Base-by-base conservation (phyloP, 92 coral and sea anemone species). In the Chrysogorgia sp. region DNA sequence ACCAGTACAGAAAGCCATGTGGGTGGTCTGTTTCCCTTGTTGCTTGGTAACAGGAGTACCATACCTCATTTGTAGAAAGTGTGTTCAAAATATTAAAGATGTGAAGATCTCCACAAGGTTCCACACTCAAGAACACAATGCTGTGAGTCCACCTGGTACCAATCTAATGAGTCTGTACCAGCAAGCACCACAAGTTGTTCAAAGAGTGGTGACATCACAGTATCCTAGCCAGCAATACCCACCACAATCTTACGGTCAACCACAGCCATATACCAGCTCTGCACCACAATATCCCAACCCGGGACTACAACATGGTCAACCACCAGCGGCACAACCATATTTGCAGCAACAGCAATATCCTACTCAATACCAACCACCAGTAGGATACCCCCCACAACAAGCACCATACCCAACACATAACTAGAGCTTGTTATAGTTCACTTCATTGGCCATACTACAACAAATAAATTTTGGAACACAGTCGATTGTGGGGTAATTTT, bases 1-100 rank as follows among this genome's bases (percentile, higher is more conserved):
- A 19, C 63, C 63, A 0, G 65, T 72, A 0, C 79, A 72, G 49
- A 72, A 72, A 49, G 62, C 62, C 10, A 29, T 72, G 49, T 72
- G 79, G 79, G 30, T 58, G 5, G 34, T 72, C 10, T 72, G 79
- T 20, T 72, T 72, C 3, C 79, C 79, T 1, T 72, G 79, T 56
- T 72, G 79, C 43, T 35, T 72, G 31, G 10, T 72, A 32, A 72
- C 65, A 0, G 79, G 79, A 10, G 52, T 72, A 1, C 79, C 79
- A 15, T 72, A 72, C 43, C 43, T 48, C 25, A 28, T 53, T 53
- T 72, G 79, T 35, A 58, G 79, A 33, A 31, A 32, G 15, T 72
- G 79, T 20, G 79, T 72, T 21, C 79, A 53, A 0, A 53, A 72
- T 19, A 72, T 72, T 33, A 72, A 72, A 72, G 79, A 72, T 52